Evolutionary conservation across 2,797 vertebrate species (phyloP), one percentile per base, ranked within the genome.

Genomic region (Ctenochaetus hawaiiensis): DNA sequence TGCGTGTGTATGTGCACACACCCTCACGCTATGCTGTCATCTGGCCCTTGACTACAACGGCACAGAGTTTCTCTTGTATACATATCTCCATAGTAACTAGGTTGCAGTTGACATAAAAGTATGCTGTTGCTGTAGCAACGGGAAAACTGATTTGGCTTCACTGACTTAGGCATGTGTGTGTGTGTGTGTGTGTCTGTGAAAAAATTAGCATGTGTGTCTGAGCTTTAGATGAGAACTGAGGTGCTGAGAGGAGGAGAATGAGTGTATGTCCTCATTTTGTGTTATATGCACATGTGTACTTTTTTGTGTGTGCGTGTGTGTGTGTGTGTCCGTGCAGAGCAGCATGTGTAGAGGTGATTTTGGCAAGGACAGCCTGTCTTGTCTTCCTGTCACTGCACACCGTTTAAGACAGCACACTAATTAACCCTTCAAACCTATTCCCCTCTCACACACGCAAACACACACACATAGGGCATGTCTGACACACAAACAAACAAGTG

Each of bases 51-150:
- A 96, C 96, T 95, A 90, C 94, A 86, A 83, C 94, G 92, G 95
- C 94, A 92, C 95, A 95, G 95, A 97, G 96, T 95, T 94, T 96
- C 83, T 96, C 95, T 96, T 98, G 97, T 98, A 95, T 98, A 97
- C 92, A 94, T 92, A 95, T 97, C 95, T 93, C 97, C 96, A 96
- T 98, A 94, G 96, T 95, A 96, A 97, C 95, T 81, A 90, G 94
- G 95, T 95, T 96, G 96, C 96, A 96, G 96, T 97, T 98, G 96
- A 96, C 97, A 96, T 95, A 96, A 97, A 97, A 97, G 96, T 96
- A 97, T 96, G 96, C 95, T 95, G 97, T 97, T 97, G 96, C 97
- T 96, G 83, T 96, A 96, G 97, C 95, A 97, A 97, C 96, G 14
- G 95, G 95, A 96, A 97, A 96, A 96, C 95, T 96, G 96, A 96